Conservation (phyloP, 2,113 vertebrate genomes). For the Columbina picui region DNA sequence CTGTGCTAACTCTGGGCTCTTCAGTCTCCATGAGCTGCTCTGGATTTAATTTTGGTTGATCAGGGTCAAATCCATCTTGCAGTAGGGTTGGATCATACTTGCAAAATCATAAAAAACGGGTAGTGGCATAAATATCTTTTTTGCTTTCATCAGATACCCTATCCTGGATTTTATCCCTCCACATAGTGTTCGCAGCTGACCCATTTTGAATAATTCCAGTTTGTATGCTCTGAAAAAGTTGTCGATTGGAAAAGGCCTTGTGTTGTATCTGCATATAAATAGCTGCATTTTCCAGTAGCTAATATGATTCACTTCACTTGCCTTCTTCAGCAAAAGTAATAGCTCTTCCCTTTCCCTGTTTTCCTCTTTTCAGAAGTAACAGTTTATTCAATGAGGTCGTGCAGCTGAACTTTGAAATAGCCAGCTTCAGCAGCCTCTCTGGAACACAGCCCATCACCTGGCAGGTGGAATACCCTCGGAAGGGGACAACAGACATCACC, state of each 20-base stretch:
- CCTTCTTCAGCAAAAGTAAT: neutral
- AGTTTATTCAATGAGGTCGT: conserved; percentile 83
- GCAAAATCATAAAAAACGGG: neutral
- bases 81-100: neutral
- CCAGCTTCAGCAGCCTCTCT: conserved; percentile 85
- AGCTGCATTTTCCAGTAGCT: neutral
- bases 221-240: neutral
- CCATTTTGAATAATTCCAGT: neutral
- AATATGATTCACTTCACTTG: neutral
- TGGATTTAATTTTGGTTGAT: neutral
- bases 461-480: conserved; percentile 93
- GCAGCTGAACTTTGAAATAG: conserved; percentile 90
- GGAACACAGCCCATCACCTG: conserved; percentile 91
- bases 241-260: neutral
- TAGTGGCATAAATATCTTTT: neutral
- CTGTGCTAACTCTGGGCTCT: neutral
- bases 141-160: neutral
- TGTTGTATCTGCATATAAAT: neutral
- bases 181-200: neutral
- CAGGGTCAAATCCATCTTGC: neutral
- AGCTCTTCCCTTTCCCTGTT: neutral
- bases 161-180: neutral
- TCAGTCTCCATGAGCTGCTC: neutral
- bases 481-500: conserved; percentile 75
- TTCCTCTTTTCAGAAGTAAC: conserved; percentile 79